Conservation (phyloP, 2,113 vertebrate genomes). For the Python bivittatus region DNA sequence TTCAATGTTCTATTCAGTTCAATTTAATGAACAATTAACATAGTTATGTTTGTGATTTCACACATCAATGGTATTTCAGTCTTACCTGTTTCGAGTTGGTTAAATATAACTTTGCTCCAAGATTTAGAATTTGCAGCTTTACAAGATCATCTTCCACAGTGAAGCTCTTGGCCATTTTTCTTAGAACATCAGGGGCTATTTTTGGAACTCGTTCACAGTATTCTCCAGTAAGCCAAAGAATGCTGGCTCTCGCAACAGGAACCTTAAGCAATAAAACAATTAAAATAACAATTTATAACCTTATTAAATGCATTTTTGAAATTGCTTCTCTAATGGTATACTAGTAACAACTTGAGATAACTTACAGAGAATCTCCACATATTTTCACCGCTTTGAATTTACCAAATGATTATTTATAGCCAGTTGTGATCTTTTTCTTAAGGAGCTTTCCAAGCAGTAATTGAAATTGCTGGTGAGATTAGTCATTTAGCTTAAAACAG, state of each 20-base stretch:
- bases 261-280: conserved; percentile 77
- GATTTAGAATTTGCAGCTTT: conserved; percentile 91
- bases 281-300: neutral
- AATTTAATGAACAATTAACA: neutral
- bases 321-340: neutral
- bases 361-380: neutral
- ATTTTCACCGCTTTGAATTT: neutral
- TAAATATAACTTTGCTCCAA: conserved; percentile 94
- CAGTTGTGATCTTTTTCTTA: neutral
- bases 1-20: neutral
- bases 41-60: neutral
- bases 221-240: conserved; percentile 96
- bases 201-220: conserved; percentile 95
- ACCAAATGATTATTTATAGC: neutral
- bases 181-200: conserved; percentile 93
- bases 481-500: neutral
- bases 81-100: conserved; percentile 97
- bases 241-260: conserved; percentile 95
- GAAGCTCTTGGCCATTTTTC: conserved; percentile 93
- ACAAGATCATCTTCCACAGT: conserved; percentile 93
- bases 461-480: neutral
- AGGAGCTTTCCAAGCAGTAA: neutral
- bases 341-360: neutral
- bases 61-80: neutral
- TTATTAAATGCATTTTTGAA: neutral